Percentiles rank a stretch among this genome's conserved stretches.
These are phyloP conservation scores for Anguilla rostrata DNA, from an alignment of 2,113 vertebrate genomes.

Conservation along the genomic window DNA sequence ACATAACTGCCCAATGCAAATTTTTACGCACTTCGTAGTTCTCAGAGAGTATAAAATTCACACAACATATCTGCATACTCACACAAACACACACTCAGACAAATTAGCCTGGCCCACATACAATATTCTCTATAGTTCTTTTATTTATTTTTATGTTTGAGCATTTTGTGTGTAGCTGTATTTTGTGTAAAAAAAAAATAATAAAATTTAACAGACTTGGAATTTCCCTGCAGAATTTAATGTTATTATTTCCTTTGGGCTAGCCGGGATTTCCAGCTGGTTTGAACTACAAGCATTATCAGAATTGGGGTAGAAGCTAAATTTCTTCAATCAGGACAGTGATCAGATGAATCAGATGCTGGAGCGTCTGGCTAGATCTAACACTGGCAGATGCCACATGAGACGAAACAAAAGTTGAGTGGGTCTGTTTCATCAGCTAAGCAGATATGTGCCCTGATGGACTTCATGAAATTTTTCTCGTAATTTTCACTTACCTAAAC, in stretches of 20 bases:
- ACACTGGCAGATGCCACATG: not conserved
- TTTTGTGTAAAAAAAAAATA: not conserved
- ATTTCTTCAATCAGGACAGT: not conserved
- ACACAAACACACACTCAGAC: not conserved
- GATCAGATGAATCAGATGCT: not conserved
- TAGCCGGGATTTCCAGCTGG: not conserved
- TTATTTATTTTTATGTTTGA: not conserved
- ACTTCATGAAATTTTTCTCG: not conserved
- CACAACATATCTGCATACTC: not conserved
- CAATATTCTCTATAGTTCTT: not conserved
- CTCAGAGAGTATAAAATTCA: too few relatives aligned
- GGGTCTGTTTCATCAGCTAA: not conserved
- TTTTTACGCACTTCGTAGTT: too few relatives aligned
- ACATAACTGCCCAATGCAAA: too few relatives aligned
- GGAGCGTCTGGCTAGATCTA: not conserved
- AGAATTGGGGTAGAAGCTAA: not conserved
- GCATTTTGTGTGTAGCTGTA: not conserved
- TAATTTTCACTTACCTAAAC: not conserved
- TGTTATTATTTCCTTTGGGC: not conserved
- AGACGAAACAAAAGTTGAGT: not conserved
- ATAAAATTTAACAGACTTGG: not conserved
- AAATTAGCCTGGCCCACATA: not conserved
- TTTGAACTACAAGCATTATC: not conserved
- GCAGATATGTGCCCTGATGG: not conserved
- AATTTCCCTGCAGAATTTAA: not conserved